Conservation (phyloP, 2,888 invertebrate genomes). For the Panopea generosa region DNA sequence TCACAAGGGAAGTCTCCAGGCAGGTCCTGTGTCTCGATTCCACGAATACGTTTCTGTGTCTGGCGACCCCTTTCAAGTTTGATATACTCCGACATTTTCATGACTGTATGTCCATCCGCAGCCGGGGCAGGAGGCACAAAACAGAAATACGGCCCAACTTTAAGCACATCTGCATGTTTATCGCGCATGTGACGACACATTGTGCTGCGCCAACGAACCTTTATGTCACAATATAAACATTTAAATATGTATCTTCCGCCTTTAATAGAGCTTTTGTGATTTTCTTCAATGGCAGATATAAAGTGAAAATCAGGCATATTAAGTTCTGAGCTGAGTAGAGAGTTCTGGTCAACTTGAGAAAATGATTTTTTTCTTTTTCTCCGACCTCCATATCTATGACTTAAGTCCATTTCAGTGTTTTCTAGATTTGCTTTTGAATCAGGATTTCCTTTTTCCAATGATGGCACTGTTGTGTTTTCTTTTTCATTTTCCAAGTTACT, state of each 20-base stretch:
- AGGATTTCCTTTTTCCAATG: neutral
- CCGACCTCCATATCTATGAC: neutral
- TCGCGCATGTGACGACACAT: constrained; percentile 77
- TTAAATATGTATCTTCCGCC: constrained; percentile 74
- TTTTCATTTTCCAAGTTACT: neutral
- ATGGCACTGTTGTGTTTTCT: neutral
- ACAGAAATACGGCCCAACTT: constrained; percentile 60
- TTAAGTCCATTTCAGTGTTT: neutral
- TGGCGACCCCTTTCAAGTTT: constrained; percentile 24
- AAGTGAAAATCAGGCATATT: constrained; percentile 62
- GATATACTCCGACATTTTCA: constrained; percentile 78
- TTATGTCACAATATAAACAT: constrained; percentile 77
- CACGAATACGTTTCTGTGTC: constrained; percentile 51
- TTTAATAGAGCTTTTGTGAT: constrained; percentile 14
- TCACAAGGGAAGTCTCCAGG: constrained; percentile 75
- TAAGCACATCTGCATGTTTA: constrained; percentile 72
- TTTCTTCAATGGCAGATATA: constrained; percentile 26
- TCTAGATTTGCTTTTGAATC: neutral
- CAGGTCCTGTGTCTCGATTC: constrained; percentile 76
- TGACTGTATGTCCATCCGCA: constrained; percentile 64
- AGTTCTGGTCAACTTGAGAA: neutral
- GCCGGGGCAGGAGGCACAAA: constrained; percentile 41
- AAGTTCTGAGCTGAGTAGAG: constrained; percentile 15
- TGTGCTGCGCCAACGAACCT: constrained; percentile 70
- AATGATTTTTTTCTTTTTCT: neutral